phyloP scores from a whole-genome alignment of 1,140 invertebrate species.

The Branchinecta lynchi region DNA sequence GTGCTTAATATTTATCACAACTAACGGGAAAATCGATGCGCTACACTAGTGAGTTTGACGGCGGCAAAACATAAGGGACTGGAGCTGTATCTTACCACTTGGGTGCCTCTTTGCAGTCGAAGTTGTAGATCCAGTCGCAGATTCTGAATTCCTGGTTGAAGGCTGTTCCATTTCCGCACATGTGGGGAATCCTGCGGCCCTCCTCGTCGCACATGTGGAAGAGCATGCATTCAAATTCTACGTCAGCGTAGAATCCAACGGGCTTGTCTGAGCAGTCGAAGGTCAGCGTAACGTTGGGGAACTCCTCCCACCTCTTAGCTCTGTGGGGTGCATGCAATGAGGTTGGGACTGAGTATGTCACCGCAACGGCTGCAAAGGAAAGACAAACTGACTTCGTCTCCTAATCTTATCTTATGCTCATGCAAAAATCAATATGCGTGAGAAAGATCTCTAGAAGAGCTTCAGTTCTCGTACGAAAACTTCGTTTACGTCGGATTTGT shows the following conservation, averaged over 20 bases:
- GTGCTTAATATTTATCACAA: too few relatives aligned
- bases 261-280: constrained; percentile 41
- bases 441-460: too few relatives aligned
- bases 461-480: too few relatives aligned
- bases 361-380: neutral
- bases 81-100: constrained; percentile 30
- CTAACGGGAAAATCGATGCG: too few relatives aligned
- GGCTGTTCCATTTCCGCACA: constrained; percentile 42
- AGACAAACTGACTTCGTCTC: neutral
- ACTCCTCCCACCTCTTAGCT: constrained; percentile 42
- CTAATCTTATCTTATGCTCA: neutral
- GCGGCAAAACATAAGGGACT: too few relatives aligned
- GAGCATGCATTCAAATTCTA: constrained; percentile 45
- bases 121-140: constrained; percentile 44
- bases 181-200: constrained; percentile 41
- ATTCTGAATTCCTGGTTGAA: constrained; percentile 45
- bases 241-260: constrained; percentile 45
- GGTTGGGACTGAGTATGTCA: constrained; percentile 8
- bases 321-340: constrained; percentile 7
- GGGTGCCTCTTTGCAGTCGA: constrained; percentile 39
- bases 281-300: constrained; percentile 43
- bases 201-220: constrained; percentile 48
- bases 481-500: too few relatives aligned
- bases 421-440: neutral
- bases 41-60: too few relatives aligned